A percentile compares a stretch with the other conserved stretches of the same genome.
Evolutionary conservation across 2,797 vertebrate species (phyloP).

Genomic region (Megalops cyprinoides): DNA sequence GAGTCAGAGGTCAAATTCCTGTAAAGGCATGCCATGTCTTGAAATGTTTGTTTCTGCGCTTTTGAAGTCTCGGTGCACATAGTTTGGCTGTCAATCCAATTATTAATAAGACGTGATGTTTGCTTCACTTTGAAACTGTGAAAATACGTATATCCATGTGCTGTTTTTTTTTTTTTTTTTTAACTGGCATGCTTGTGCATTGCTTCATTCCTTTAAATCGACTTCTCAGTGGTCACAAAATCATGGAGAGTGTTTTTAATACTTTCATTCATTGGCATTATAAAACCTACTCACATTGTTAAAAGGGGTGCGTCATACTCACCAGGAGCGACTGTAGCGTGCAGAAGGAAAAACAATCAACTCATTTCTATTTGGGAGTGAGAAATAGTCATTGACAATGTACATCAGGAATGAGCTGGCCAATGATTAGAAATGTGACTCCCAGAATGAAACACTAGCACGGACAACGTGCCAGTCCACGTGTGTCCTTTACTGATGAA

Average conservation of each 20-base stretch:
- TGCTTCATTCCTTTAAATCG: no score
- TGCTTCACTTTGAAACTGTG: neutral
- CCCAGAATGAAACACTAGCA: neutral
- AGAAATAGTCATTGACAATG: neutral
- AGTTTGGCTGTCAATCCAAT: neutral
- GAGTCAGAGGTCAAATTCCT: conserved; percentile 41
- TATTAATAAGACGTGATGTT: neutral
- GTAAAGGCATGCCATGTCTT: conserved; percentile 22
- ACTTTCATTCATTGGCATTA: no score
- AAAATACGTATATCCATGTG: neutral
- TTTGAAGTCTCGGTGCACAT: conserved; percentile 19
- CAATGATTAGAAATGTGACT: neutral
- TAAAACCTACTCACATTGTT: no score
- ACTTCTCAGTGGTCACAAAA: neutral
- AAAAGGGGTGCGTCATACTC: no score
- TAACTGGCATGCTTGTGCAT: neutral
- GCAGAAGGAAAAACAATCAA: no score
- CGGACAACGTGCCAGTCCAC: neutral
- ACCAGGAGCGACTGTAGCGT: no score
- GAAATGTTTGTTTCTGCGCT: conserved; percentile 29
- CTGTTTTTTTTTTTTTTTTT: neutral
- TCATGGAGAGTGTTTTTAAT: neutral
- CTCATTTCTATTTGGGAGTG: no score
- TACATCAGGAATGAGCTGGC: neutral
- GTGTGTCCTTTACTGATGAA: neutral